phyloP scores from a whole-genome alignment of 2,113 vertebrate genomes.

The Myrmecophaga tridactyla region DNA sequence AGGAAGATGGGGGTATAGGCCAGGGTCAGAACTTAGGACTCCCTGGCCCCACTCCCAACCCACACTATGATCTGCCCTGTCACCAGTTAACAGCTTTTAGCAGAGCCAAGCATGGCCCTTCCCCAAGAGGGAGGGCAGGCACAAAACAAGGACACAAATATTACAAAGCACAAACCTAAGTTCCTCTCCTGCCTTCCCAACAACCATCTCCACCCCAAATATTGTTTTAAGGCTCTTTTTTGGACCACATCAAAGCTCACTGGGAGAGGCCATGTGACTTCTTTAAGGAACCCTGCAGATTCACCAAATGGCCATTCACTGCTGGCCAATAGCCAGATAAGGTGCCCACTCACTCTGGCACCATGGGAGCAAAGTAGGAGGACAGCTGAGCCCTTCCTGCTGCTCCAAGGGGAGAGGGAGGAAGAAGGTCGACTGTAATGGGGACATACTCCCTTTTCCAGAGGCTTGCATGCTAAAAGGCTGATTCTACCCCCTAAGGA shows the following conservation, averaged over 20 bases:
- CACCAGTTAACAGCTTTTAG: slow-evolving; percentile 53
- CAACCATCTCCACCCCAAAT: slow-evolving; percentile 3
- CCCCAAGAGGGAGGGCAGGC: slow-evolving; percentile 26
- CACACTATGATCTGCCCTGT: neutral
- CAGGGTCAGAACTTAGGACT: neutral
- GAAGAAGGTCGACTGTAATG: slow-evolving; percentile 48
- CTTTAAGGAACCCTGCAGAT: neutral
- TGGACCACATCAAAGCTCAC: slow-evolving; percentile 58
- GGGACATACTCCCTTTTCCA: neutral
- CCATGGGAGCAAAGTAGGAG: neutral
- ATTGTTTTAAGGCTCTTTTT: slow-evolving; percentile 70
- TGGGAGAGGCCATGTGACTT: neutral
- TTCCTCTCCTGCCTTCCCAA: neutral
- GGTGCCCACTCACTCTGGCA: neutral
- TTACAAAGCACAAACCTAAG: slow-evolving; percentile 46
- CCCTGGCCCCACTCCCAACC: neutral
- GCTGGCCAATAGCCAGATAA: neutral
- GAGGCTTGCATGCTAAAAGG: slow-evolving; percentile 54
- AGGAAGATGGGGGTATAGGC: neutral
- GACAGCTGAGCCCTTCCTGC: neutral
- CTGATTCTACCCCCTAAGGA: slow-evolving; percentile 40
- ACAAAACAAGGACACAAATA: slow-evolving; percentile 58
- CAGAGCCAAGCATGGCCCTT: slow-evolving; percentile 51
- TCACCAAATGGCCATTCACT: neutral
- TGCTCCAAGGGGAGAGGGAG: neutral